Conservation (phyloP, 2,797 vertebrate species). For the Microctenopoma lineatum region DNA sequence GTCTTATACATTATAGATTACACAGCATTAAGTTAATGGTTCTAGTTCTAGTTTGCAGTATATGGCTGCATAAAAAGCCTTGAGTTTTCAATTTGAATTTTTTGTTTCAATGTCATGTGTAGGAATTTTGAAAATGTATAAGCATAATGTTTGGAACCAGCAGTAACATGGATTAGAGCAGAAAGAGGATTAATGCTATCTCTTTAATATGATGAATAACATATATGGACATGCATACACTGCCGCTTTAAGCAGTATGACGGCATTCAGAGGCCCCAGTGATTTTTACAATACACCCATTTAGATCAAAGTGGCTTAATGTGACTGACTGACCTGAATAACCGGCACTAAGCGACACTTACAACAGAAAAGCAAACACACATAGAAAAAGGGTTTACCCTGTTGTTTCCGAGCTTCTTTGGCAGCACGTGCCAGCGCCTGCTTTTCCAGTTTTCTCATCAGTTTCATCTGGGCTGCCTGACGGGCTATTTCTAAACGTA, state of each 20-base stretch:
- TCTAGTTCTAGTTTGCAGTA: too few species aligned
- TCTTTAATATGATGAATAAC: constrained; percentile 53
- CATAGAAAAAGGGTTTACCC: constrained; percentile 77
- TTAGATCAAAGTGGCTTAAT: constrained; percentile 51
- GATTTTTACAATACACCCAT: constrained; percentile 35
- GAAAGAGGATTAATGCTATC: constrained; percentile 12
- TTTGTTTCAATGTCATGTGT: constrained; percentile 1
- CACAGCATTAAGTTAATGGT: too few species aligned
- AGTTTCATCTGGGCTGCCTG: constrained; percentile 98
- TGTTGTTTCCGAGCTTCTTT: constrained; percentile 99
- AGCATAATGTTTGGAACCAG: constrained; percentile 39
- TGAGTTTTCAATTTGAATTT: constrained; percentile 18
- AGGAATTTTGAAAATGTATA: constrained; percentile 20
- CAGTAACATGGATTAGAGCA: constrained; percentile 51
- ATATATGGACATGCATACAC: constrained; percentile 51
- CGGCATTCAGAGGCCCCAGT: constrained; percentile 23
- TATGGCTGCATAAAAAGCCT: neutral
- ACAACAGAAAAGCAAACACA: neutral
- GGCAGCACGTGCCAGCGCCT: constrained; percentile 94
- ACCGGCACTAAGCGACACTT: constrained; percentile 9
- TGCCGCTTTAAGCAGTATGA: constrained; percentile 29
- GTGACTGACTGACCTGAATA: constrained; percentile 41
- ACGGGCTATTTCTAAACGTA: constrained; percentile 92
- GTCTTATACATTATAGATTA: neutral
- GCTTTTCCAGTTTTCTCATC: constrained; percentile 98